Conservation (phyloP, 2,113 vertebrate genomes). For the Hiodon tergisus region DNA sequence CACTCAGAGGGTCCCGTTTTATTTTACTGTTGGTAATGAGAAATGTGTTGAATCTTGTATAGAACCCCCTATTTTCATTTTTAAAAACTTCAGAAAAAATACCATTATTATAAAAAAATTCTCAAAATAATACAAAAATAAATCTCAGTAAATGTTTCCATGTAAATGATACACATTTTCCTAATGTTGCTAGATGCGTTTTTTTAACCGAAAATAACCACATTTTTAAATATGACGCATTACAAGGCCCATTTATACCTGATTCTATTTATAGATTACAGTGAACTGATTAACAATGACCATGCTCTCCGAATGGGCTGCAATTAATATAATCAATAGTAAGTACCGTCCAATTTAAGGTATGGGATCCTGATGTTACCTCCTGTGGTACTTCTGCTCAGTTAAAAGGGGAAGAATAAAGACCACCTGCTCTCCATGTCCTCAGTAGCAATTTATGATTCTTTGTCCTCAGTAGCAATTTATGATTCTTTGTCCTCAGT, state of each 20-base stretch:
- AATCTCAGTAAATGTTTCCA: too few relatives aligned
- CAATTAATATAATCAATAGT: background rate
- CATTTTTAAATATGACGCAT: too few relatives aligned
- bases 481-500: conserved; percentile 6
- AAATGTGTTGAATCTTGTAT: too few relatives aligned
- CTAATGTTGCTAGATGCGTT: too few relatives aligned
- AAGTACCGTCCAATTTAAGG: background rate
- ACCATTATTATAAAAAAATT: too few relatives aligned
- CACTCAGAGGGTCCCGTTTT: too few relatives aligned
- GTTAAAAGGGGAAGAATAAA: conserved; percentile 10
- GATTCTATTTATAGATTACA: background rate
- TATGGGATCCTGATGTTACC: conserved; percentile 1
- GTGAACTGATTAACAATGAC: background rate
- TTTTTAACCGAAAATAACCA: too few relatives aligned
- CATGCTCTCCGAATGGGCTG: background rate
- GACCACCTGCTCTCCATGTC: conserved; percentile 4
- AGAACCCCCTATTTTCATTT: too few relatives aligned
- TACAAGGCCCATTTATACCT: background rate
- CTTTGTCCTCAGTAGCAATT: background rate
- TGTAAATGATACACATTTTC: too few relatives aligned
- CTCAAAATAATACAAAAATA: too few relatives aligned
- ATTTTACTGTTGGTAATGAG: too few relatives aligned
- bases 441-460: background rate
- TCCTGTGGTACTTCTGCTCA: conserved; percentile 8
- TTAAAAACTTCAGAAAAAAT: too few relatives aligned